Evolutionary conservation across 2,797 vertebrate species (phyloP).

Genomic region (Syngnathus acus): DNA sequence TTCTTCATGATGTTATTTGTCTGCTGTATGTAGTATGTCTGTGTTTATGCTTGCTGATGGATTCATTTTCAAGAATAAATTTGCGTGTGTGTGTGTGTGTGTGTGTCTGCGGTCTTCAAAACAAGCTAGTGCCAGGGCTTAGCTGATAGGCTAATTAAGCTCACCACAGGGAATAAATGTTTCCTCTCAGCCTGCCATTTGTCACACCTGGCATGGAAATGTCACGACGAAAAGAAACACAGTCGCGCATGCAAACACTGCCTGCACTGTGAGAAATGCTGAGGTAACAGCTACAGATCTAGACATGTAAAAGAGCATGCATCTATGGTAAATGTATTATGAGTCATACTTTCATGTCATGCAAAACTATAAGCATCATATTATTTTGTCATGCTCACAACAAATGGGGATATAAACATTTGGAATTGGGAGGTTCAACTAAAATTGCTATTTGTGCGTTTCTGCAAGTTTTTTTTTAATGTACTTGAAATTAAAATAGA

Average conservation of each 20-base stretch:
- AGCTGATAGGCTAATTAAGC: conserved; percentile 75
- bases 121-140: conserved; percentile 64
- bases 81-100: conserved; percentile 15
- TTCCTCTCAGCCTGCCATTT: conserved; percentile 69
- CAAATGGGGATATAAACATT: no score
- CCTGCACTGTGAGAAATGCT: conserved; percentile 35
- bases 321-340: conserved; percentile 12
- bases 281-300: conserved; percentile 32
- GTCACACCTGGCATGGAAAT: conserved; percentile 73
- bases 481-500: no score
- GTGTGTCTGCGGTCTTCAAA: conserved; percentile 51
- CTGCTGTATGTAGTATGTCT: conserved; percentile 17
- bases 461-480: no score
- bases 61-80: conserved; percentile 35
- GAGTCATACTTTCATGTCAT: background rate
- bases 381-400: no score
- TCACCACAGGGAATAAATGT: conserved; percentile 71
- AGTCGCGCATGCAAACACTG: conserved; percentile 14
- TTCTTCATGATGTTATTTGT: conserved; percentile 34
- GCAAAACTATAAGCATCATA: no score
- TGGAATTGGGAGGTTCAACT: no score
- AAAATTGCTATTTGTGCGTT: no score
- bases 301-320: conserved; percentile 1
- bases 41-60: conserved; percentile 33
- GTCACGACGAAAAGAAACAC: conserved; percentile 51